Percentiles rank a stretch among this genome's conserved stretches.
Conservation (phyloP, 2,113 vertebrate species). For the Heptranchias perlo region DNA sequence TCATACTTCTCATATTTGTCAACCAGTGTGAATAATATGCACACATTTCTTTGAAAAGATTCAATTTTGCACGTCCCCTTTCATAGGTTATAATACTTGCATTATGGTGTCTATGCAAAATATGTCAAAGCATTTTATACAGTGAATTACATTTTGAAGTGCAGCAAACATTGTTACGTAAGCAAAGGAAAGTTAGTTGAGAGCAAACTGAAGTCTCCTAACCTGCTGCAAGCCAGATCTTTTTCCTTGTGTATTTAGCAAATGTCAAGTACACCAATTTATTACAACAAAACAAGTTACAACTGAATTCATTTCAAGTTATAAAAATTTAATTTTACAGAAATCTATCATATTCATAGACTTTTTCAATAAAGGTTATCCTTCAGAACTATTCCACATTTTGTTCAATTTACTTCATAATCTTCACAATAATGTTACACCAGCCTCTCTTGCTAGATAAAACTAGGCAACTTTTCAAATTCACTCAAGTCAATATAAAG, state of each 20-base stretch:
- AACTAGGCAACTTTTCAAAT: neutral
- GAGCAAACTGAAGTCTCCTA: neutral
- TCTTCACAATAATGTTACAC: constrained; percentile 16
- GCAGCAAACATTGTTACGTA: neutral
- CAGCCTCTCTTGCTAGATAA: neutral
- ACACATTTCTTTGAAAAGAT: neutral
- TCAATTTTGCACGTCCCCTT: neutral
- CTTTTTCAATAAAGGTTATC: neutral
- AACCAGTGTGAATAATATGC: too few relatives aligned
- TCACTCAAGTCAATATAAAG: neutral
- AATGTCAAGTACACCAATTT: neutral
- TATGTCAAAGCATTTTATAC: neutral
- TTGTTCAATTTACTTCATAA: neutral
- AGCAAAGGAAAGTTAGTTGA: neutral
- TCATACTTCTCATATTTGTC: too few relatives aligned
- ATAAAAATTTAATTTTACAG: constrained; percentile 27
- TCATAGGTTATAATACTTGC: neutral
- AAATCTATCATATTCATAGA: neutral
- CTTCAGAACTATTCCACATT: neutral
- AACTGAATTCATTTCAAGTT: neutral
- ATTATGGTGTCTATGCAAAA: neutral
- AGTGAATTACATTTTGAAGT: neutral
- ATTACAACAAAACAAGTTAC: neutral
- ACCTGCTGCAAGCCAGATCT: neutral
- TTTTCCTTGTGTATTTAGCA: neutral